Evolutionary conservation across 2,113 vertebrate genomes (phyloP).

Genomic region (Pachypanchax playfairii): DNA sequence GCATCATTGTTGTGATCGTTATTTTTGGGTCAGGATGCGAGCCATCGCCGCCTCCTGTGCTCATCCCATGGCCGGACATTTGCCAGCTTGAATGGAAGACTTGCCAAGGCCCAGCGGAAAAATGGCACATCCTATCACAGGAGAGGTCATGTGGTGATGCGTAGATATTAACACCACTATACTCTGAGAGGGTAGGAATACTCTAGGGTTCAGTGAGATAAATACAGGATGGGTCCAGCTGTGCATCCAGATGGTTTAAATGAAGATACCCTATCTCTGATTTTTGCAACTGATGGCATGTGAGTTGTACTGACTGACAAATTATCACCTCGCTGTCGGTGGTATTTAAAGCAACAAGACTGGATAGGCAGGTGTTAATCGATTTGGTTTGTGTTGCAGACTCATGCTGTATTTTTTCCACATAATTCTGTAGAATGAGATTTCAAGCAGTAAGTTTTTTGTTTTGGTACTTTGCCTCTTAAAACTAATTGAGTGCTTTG

Average conservation of each 20-base stretch:
- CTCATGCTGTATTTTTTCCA: slow-evolving; percentile 4
- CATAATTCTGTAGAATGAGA: background rate
- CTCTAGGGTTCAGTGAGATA: slow-evolving; percentile 23
- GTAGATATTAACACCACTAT: slow-evolving; percentile 36
- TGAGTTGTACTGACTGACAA: slow-evolving; percentile 48
- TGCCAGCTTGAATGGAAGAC: slow-evolving; percentile 72
- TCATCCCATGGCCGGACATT: slow-evolving; percentile 51
- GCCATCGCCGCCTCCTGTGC: slow-evolving; percentile 63
- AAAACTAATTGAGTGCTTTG: background rate
- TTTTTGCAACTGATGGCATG: slow-evolving; percentile 30
- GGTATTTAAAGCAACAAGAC: slow-evolving; percentile 29
- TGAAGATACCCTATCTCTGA: slow-evolving; percentile 33
- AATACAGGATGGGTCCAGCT: slow-evolving; percentile 24
- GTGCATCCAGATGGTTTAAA: slow-evolving; percentile 29
- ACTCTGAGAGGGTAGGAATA: slow-evolving; percentile 37
- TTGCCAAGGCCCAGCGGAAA: slow-evolving; percentile 72
- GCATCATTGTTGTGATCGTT: slow-evolving; percentile 61
- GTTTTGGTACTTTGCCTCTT: background rate
- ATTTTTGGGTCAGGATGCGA: slow-evolving; percentile 76
- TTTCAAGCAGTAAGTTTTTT: background rate
- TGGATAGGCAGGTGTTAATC: slow-evolving; percentile 19
- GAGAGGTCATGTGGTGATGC: slow-evolving; percentile 48
- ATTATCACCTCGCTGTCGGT: slow-evolving; percentile 37
- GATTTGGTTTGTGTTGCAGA: slow-evolving; percentile 11
- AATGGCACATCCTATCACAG: slow-evolving; percentile 60